Evolutionary conservation across 2,888 invertebrate genomes (phyloP), one percentile per base, ranked within the genome.

Genomic region (Apodemia hepburni): DNA sequence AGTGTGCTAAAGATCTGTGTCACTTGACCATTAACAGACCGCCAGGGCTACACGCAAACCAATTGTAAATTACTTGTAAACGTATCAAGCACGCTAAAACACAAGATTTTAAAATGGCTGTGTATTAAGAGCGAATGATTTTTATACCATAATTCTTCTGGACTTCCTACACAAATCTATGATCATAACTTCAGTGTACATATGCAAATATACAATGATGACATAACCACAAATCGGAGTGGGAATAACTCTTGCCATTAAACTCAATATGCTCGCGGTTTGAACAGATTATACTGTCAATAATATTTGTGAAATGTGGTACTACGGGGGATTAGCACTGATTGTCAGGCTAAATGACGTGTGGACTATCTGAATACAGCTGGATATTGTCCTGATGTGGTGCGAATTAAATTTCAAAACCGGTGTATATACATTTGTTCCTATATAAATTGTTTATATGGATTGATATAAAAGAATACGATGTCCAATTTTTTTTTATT

Each of bases 11-110:
- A 75, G 72, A 81, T 77, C 75, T 79, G 75, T 81, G 82, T 78
- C 80, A 80, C 73, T 76, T 80, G 77, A 77, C 78, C 80, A 82
- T 82, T 79, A 76, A 74, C 72, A 75, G 77, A 72, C 67, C 69
- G 71, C 72, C 78, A 79, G 76, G 76, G 78, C 73, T 76, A 74
- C 77, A 74, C 74, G 76, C 74, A 72, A 75, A 70, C 69, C 68
- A 72, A 71, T 74, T 72, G 70, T 74, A 72, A 70, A 69, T 69
- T 51, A 60, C 61, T 64, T 66, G 60, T 61, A 63, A 66, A 65
- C 49, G 69, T 69, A 71, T 68, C 68, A 64, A 66, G 64, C 75
- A 75, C 73, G 72, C 75, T 57, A 57, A 2, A 29, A 27, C 27
- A 54, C 54, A 27, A 54, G 7, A 54, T 54, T 27, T 22, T 54